These are phyloP conservation scores for Thalassophryne amazonica DNA, from an alignment of 2,797 vertebrate species.

Conservation along the genomic window DNA sequence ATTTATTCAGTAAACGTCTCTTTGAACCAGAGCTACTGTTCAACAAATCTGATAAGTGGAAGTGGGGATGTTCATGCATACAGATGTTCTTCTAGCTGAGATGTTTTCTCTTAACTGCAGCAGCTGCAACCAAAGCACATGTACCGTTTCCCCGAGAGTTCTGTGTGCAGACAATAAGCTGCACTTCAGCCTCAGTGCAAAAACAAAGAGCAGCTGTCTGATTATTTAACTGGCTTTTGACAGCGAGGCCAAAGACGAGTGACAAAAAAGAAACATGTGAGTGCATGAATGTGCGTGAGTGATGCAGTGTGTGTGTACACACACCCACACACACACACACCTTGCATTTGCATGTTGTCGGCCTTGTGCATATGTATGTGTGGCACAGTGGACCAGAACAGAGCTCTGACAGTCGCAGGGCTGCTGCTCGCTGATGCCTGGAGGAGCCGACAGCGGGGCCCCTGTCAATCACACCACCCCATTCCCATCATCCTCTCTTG, in stretches of 20 bases:
- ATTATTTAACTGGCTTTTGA: constrained; percentile 95
- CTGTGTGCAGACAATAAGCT: constrained; percentile 45
- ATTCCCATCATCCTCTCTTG: constrained; percentile 70
- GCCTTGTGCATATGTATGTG: constrained; percentile 68
- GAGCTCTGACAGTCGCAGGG: constrained; percentile 93
- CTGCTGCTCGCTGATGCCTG: constrained; percentile 89
- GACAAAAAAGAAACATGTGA: constrained; percentile 79
- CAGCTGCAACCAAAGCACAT: constrained; percentile 29
- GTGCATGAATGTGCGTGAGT: constrained; percentile 5
- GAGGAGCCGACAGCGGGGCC: constrained; percentile 88
- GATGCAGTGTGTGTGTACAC: constrained; percentile 2
- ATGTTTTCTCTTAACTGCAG: constrained; percentile 38
- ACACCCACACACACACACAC: no score
- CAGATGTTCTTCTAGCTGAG: constrained; percentile 45
- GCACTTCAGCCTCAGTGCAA: constrained; percentile 50
- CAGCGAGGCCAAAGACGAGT: constrained; percentile 90
- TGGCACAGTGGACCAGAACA: constrained; percentile 95
- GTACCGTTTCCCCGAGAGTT: no score
- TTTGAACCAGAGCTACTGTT: no score
- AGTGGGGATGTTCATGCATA: constrained; percentile 42
- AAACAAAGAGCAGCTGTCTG: constrained; percentile 74
- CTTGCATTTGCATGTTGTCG: constrained; percentile 63
- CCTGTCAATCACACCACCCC: constrained; percentile 87
- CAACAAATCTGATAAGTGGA: constrained; percentile 43
- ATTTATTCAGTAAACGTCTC: no score